Conservation (phyloP, 2,888 invertebrate genomes). For the Pristionchus arcanus region DNA sequence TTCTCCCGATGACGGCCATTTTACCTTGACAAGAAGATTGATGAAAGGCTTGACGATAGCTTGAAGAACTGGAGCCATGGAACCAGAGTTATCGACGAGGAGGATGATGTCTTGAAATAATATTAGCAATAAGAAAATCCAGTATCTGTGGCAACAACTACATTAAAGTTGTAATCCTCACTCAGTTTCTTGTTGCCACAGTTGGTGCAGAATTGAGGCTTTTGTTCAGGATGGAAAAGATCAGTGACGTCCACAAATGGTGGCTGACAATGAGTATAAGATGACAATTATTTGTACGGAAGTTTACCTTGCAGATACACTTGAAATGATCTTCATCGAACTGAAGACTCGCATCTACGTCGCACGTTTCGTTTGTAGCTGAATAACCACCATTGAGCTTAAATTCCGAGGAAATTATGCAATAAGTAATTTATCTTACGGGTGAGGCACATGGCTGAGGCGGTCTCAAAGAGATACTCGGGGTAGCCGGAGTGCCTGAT, state of each 20-base stretch:
- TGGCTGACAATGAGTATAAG: not conserved
- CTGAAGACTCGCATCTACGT: not conserved
- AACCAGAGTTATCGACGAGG: slow-evolving; percentile 48
- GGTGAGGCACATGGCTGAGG: not conserved
- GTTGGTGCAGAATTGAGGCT: slow-evolving; percentile 1
- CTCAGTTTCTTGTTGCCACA: slow-evolving; percentile 49
- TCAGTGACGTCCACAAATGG: not conserved
- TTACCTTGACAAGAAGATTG: not conserved
- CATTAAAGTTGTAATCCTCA: not conserved
- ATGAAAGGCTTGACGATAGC: not conserved
- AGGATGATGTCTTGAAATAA: not conserved
- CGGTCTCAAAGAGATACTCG: not conserved
- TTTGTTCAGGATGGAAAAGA: not conserved
- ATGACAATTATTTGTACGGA: not conserved
- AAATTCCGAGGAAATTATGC: not conserved
- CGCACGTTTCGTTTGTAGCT: not conserved
- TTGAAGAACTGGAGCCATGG: not conserved
- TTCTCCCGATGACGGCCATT: too few relatives aligned
- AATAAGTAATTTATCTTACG: not conserved
- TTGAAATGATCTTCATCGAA: not conserved
- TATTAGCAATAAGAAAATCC: too few relatives aligned
- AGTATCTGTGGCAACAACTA: too few relatives aligned
- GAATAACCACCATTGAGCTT: not conserved
- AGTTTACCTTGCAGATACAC: slow-evolving; percentile 40
- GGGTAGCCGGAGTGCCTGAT: slow-evolving; percentile 39